Conservation (phyloP, 2,888 invertebrate species). For the Melipona beecheii region DNA sequence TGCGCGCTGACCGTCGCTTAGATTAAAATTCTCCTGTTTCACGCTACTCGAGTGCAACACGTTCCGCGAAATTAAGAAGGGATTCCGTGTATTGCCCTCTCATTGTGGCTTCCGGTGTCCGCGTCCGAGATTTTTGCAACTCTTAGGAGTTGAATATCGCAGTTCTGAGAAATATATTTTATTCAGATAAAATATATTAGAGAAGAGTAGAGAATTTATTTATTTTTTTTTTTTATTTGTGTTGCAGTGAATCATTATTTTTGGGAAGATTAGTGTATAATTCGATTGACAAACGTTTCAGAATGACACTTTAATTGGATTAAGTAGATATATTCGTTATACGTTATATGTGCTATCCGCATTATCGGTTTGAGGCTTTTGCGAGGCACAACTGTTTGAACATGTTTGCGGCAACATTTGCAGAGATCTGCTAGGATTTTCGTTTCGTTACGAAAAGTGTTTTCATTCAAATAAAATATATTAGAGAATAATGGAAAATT, state of each 20-base stretch:
- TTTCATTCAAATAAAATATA: background rate
- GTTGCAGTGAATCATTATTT: too few relatives aligned
- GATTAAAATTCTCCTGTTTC: conserved; percentile 22
- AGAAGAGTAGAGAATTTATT: too few relatives aligned
- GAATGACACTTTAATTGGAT: too few relatives aligned
- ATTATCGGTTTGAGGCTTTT: background rate
- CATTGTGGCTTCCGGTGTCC: too few relatives aligned
- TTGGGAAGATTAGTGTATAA: too few relatives aligned
- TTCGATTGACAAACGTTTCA: too few relatives aligned
- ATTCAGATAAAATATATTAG: background rate
- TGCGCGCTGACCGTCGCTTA: too few relatives aligned
- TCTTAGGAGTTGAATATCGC: background rate
- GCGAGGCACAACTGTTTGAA: background rate
- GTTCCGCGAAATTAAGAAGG: background rate
- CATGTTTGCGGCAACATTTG: background rate
- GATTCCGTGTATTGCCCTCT: background rate
- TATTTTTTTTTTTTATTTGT: too few relatives aligned
- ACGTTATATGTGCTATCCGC: too few relatives aligned
- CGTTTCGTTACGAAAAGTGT: background rate
- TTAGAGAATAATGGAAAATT: too few relatives aligned
- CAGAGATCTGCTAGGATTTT: background rate
- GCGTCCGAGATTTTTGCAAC: background rate
- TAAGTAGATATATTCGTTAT: too few relatives aligned
- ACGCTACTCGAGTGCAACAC: background rate
- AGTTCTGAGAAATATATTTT: background rate